These are phyloP conservation scores for Plutomurus gul DNA, from an alignment of 1,140 invertebrate genomes.

Conservation along the genomic window DNA sequence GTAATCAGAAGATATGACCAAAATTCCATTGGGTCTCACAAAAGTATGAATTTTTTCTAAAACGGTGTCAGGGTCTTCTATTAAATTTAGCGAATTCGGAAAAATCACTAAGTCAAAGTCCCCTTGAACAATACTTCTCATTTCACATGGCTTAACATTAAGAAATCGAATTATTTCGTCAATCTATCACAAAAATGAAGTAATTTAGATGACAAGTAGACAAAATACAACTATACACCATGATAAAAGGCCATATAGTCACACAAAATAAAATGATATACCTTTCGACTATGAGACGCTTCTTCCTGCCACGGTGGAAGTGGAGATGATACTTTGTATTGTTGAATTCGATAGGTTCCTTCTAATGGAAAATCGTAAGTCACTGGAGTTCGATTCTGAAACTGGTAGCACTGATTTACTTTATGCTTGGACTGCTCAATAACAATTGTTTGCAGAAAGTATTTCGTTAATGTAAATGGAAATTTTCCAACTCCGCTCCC, in stretches of 20 bases:
- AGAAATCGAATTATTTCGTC: constrained; percentile 42
- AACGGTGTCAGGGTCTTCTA: constrained; percentile 37
- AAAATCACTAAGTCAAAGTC: constrained; percentile 48
- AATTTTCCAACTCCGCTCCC: constrained; percentile 43
- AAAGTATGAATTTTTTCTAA: constrained; percentile 36
- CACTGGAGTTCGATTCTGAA: constrained; percentile 41
- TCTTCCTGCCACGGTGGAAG: neutral
- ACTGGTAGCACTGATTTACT: constrained; percentile 45
- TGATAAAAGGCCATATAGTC: neutral
- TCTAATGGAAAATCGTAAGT: constrained; percentile 50
- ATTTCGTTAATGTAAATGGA: constrained; percentile 43
- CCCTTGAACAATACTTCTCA: constrained; percentile 29
- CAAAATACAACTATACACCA: neutral
- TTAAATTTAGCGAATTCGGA: constrained; percentile 33
- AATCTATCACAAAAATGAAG: neutral
- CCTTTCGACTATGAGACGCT: neutral
- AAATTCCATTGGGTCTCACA: constrained; percentile 38
- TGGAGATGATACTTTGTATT: neutral
- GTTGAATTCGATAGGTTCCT: constrained; percentile 37
- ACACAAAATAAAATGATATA: neutral
- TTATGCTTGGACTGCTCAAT: constrained; percentile 44
- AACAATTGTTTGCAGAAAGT: constrained; percentile 43
- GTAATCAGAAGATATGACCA: constrained; percentile 51
- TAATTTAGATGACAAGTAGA: neutral
- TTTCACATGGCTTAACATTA: constrained; percentile 30